Conservation (phyloP, 1,140 invertebrate species). For the Coboldia fuscipes region DNA sequence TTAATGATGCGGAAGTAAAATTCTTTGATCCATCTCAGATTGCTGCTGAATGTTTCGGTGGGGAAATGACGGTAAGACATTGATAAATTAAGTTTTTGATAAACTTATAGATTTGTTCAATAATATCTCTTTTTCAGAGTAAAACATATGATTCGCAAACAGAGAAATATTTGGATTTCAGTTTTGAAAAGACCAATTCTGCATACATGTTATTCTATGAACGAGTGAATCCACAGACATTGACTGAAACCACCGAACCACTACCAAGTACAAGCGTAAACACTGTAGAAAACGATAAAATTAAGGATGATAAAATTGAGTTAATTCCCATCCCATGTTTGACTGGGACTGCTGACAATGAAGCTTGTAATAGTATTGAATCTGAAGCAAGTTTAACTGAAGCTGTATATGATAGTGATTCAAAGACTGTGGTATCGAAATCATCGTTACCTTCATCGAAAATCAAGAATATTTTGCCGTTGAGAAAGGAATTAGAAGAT, state of each 20-base stretch:
- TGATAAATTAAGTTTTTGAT: too few species aligned
- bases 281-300: background rate
- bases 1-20: conserved; percentile 93
- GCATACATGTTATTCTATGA: conserved; percentile 97
- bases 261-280: conserved; percentile 10
- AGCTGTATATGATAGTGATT: background rate
- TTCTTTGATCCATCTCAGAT: conserved; percentile 86
- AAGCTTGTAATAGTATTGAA: background rate
- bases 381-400: background rate
- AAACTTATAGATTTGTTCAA: conserved; percentile 3
- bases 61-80: conserved; percentile 69
- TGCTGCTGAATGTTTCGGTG: conserved; percentile 86
- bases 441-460: conserved; percentile 1
- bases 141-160: conserved; percentile 91
- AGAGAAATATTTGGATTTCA: conserved; percentile 93
- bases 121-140: conserved; percentile 35
- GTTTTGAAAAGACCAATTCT: conserved; percentile 92
- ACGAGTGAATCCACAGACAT: conserved; percentile 27
- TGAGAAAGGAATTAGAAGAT: conserved; percentile 61
- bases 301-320: conserved; percentile 3
- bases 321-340: background rate
- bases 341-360: background rate
- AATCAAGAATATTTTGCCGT: conserved; percentile 16
- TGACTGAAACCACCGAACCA: conserved; percentile 22
- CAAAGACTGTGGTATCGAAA: background rate